A percentile compares a stretch with the other conserved stretches of the same genome.
phyloP scores from a whole-genome alignment of 2,888 invertebrate species.

The Eristalis tenax region DNA sequence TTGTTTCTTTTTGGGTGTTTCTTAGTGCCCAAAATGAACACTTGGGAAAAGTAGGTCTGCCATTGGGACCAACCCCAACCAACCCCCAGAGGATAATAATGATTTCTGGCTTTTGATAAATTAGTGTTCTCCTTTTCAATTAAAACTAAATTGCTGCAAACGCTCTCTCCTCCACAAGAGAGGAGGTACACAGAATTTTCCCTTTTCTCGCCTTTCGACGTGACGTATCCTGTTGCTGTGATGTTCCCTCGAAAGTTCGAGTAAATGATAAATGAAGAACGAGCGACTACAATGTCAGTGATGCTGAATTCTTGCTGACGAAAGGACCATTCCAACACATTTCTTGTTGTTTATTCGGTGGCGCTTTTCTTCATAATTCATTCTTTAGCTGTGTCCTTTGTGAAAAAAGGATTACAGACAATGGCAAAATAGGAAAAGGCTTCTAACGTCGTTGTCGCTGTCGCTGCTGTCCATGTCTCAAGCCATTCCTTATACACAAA shows the following conservation, averaged over 20 bases:
- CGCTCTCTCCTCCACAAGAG: constrained; percentile 9
- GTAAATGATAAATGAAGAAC: constrained; percentile 66
- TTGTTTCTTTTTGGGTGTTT: constrained; percentile 43
- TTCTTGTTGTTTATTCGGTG: constrained; percentile 54
- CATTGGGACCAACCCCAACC: not conserved
- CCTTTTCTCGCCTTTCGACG: not conserved
- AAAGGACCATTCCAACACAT: constrained; percentile 45
- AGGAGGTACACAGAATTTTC: constrained; percentile 8
- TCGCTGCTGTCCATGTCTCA: not conserved
- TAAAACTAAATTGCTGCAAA: constrained; percentile 69
- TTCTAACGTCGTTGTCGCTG: constrained; percentile 11
- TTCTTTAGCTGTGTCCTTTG: constrained; percentile 52
- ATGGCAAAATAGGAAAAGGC: constrained; percentile 25
- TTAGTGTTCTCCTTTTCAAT: constrained; percentile 69
- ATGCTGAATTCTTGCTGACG: constrained; percentile 34
- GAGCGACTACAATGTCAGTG: constrained; percentile 7
- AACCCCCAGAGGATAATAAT: constrained; percentile 52
- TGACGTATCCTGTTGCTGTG: constrained; percentile 41
- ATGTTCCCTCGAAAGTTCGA: constrained; percentile 20
- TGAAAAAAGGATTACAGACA: constrained; percentile 48
- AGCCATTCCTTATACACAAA: constrained; percentile 11
- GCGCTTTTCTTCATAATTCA: constrained; percentile 63
- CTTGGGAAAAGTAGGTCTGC: constrained; percentile 5
- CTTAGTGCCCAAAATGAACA: constrained; percentile 46
- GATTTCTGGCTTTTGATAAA: constrained; percentile 68